Evolutionary conservation across 2,113 vertebrate genomes (phyloP), one percentile per base, ranked within the genome.

Genomic region (Pyrgilauda ruficollis): DNA sequence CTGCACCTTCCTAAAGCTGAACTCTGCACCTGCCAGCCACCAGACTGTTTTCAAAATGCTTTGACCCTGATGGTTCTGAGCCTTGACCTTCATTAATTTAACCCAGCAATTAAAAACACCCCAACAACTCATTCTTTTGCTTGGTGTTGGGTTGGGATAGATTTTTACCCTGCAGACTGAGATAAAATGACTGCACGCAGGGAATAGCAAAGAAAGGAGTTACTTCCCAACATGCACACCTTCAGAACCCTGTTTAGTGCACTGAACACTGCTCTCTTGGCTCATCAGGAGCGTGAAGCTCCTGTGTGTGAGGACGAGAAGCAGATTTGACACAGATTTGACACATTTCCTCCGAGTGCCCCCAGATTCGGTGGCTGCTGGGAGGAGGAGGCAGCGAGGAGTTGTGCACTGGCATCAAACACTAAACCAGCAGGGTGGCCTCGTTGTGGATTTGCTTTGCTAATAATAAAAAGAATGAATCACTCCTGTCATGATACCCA

Each of bases 391-490:
- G 72, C 28, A 43, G 58, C 46, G 62, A 64, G 10, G 8, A 52
- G 81, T 0, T 26, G 62, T 28, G 44, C 62, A 18, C 47, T 44
- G 14, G 10, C 15, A 33, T 7, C 69, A 79, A 93, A 67, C 35
- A 64, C 17, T 46, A 80, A 52, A 91, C 66, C 74, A 59, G 52
- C 15, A 28, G 59, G 46, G 37, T 90, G 75, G 26, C 93, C 94
- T 94, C 90, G 37, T 63, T 49, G 15, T 7, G 2, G 26, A 72
- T 90, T 76, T 86, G 93, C 86, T 90, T 56, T 89, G 84, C 70
- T 95, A 89, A 95, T 74, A 93, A 96, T 64, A 74, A 92, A 91
- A 89, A 78, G 85, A 83, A 81, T 70, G 83, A 94, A 75, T 93
- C 80, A 90, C 69, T 64, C 6, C 83, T 75, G 87, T 27, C 83